Evolutionary conservation across 2,888 invertebrate species (phyloP).

Genomic region (Clitarchus hookeri): DNA sequence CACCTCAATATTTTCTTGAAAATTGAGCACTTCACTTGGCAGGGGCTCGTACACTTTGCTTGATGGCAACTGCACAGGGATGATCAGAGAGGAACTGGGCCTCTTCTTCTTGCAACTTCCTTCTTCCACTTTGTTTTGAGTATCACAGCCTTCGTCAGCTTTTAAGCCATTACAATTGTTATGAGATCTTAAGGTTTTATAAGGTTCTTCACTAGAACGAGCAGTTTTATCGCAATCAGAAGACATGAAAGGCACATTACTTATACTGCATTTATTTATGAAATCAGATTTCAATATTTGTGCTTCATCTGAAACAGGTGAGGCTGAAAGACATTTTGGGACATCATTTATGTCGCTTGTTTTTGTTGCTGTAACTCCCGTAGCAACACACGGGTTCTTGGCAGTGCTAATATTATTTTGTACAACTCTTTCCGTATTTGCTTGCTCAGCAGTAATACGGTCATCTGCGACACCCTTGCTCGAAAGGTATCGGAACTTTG

Average conservation of each 20-base stretch:
- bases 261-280: background rate
- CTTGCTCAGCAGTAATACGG: background rate
- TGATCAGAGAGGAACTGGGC: background rate
- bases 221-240: background rate
- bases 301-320: slow-evolving; percentile 9
- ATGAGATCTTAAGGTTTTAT: background rate
- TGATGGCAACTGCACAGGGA: background rate
- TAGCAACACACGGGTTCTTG: background rate
- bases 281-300: slow-evolving; percentile 6
- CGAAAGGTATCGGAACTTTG: background rate
- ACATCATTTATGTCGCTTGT: background rate
- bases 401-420: background rate
- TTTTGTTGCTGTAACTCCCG: background rate
- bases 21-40: background rate
- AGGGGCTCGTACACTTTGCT: background rate
- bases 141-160: background rate
- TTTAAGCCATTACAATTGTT: background rate
- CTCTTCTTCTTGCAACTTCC: background rate
- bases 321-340: slow-evolving; percentile 30
- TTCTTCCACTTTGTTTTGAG: background rate
- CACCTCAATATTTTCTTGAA: background rate
- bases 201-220: background rate
- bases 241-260: slow-evolving; percentile 14
- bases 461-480: background rate
- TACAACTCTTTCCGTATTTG: background rate